These are phyloP conservation scores for Paraescarpia echinospica DNA, from an alignment of 1,140 invertebrate genomes.

Conservation along the genomic window DNA sequence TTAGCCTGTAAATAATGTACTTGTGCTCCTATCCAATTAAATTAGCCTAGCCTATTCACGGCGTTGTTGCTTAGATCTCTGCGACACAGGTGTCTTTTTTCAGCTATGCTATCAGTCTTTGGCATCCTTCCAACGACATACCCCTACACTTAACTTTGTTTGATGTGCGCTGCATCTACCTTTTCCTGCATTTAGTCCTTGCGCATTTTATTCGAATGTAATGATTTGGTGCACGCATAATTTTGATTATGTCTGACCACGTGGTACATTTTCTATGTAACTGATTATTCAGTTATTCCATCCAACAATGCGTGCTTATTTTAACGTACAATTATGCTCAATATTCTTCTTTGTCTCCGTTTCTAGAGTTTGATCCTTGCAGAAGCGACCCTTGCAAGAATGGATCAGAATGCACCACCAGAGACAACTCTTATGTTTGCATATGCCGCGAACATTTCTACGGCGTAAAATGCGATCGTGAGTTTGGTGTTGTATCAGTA, in stretches of 20 bases:
- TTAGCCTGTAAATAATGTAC: too few species aligned
- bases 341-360: neutral
- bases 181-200: too few species aligned
- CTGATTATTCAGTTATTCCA: neutral
- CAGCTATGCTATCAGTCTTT: too few species aligned
- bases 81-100: too few species aligned
- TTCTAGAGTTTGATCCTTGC: neutral
- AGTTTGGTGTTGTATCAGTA: neutral
- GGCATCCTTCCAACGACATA: too few species aligned
- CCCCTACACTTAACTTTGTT: too few species aligned
- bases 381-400: neutral
- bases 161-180: too few species aligned
- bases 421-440: neutral
- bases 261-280: neutral
- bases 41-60: too few species aligned
- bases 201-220: neutral
- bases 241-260: neutral
- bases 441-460: neutral
- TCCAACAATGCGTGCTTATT: neutral
- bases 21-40: too few species aligned
- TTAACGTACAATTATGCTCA: neutral
- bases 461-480: neutral
- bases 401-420: neutral
- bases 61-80: too few species aligned
- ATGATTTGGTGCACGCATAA: neutral